Base-by-base conservation (phyloP, 2,113 vertebrate species). In the Micronisus gabar region DNA sequence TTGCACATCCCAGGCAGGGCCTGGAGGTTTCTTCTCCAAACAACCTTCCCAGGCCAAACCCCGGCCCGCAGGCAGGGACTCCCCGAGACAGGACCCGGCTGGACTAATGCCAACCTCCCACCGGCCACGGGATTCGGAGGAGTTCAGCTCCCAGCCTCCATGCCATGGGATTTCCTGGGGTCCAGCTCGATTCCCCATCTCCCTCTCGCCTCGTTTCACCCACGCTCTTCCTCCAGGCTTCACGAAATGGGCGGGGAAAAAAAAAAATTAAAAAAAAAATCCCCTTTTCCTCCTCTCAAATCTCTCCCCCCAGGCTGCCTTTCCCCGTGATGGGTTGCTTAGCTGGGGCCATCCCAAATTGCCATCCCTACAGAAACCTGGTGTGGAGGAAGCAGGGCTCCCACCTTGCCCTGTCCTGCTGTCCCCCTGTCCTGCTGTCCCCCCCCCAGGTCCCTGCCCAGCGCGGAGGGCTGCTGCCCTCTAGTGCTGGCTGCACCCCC, bases 141-240 rank as follows among this genome's bases (percentile, higher is more conserved):
- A n/a, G 16, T 9, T 38, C 26, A 17, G 66, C 41, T 38, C 45
- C 65, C 53, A 3, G 53, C 50, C 13, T 27, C 47, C 10, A 19
- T 1, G 1, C 41, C 22, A 0, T 0, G 11, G 74, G n/a, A 21
- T 4, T 15, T 29, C 29, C 40, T 3, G 21, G 26, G 7, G 1
- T 11, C 34, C 59, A 29, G 63, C 65, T 76, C 9, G 1, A 43
- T 61, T 1, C 9, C 34, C 20, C 43, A 4, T 1, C 17, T 22
- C 43, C n/a, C 9, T 5, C 75, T 50, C 7, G 0, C 34, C 29
- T 2, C 0, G 1, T 19, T 16, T n/a, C 48, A 0, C 11, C 17
- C 40, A 34, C 8, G 10, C 29, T 68, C 13, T 15, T 47, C 66
- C 30, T 50, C 81, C 19, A 3, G 38, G 30, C 38, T 25, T 8